Conservation (phyloP, 2,113 vertebrate species). For the Galbula dea region DNA sequence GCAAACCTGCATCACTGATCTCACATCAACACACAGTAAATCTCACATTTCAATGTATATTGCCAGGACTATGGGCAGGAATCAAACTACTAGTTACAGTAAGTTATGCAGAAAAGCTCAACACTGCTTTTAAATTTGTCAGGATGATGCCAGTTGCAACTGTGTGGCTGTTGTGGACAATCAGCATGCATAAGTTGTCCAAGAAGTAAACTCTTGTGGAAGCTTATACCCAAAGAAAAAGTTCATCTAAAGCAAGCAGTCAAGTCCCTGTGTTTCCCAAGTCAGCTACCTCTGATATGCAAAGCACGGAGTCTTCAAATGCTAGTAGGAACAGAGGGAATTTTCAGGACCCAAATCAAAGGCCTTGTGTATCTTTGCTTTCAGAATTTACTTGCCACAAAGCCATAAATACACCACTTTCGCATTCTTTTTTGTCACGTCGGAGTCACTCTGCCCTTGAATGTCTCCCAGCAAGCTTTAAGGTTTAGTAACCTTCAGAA, state of each 20-base stretch:
- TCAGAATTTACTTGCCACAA: slow-evolving; percentile 18
- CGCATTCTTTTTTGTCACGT: slow-evolving; percentile 15
- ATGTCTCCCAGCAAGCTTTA: neutral
- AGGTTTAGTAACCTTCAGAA: slow-evolving; percentile 27
- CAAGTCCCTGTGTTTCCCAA: neutral
- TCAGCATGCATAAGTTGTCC: neutral
- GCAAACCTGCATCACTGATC: neutral
- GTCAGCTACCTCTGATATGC: slow-evolving; percentile 26
- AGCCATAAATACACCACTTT: slow-evolving; percentile 12
- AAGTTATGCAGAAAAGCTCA: neutral
- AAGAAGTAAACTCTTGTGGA: neutral
- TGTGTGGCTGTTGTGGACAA: neutral
- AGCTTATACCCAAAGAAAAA: neutral
- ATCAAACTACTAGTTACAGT: neutral
- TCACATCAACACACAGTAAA: neutral
- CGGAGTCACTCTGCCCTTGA: slow-evolving; percentile 4
- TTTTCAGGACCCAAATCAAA: slow-evolving; percentile 43
- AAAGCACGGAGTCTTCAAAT: slow-evolving; percentile 46
- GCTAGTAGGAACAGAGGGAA: neutral
- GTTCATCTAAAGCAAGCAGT: neutral
- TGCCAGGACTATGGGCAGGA: neutral
- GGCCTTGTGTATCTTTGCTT: neutral
- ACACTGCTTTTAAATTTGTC: neutral
- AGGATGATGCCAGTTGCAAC: neutral
- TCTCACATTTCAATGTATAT: neutral